These are phyloP conservation scores for Etheostoma perlongum DNA, from an alignment of 2,797 vertebrate genomes.

Conservation along the genomic window DNA sequence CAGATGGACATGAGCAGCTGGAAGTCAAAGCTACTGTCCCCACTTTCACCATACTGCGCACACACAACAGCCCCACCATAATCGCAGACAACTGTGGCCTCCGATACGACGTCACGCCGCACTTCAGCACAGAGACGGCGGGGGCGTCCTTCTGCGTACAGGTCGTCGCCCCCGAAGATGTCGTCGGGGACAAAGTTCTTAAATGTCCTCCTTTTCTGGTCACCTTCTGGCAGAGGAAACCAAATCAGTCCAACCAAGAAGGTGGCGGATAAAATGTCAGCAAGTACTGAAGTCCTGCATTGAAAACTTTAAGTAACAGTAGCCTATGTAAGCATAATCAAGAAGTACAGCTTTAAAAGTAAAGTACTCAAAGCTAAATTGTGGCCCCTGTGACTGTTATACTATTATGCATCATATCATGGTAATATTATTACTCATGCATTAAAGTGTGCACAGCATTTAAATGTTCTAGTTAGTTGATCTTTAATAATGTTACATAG, in stretches of 20 bases:
- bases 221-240: conserved; percentile 76
- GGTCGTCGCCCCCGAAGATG: conserved; percentile 32
- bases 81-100: conserved; percentile 79
- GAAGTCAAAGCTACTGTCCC: conserved; percentile 59
- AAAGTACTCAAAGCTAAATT: background rate
- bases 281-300: background rate
- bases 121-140: conserved; percentile 43
- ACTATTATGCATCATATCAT: background rate
- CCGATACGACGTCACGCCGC: conserved; percentile 75
- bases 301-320: background rate
- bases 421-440: background rate
- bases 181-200: conserved; percentile 43
- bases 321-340: background rate
- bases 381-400: background rate
- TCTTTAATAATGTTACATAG: background rate
- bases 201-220: conserved; percentile 81
- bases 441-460: background rate
- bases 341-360: background rate
- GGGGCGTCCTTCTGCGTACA: conserved; percentile 71
- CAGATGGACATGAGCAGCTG: conserved; percentile 38
- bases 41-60: conserved; percentile 15
- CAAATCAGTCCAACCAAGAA: conserved; percentile 47
- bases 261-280: conserved; percentile 45
- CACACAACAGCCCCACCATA: conserved; percentile 37
- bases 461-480: background rate